Conservation (phyloP, 2,888 invertebrate genomes). For the Euzophera pinguis region DNA sequence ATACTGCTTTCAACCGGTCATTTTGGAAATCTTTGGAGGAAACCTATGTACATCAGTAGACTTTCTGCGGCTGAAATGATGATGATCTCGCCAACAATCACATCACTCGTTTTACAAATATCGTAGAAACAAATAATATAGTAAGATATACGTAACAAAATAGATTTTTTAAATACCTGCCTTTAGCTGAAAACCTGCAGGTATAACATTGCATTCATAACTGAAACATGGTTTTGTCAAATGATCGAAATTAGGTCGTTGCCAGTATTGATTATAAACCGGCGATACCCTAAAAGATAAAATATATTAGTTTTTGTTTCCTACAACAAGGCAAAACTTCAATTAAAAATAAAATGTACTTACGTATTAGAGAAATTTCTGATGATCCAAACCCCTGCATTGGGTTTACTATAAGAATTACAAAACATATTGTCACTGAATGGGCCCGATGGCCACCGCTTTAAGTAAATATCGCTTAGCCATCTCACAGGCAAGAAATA, state of each 20-base stretch:
- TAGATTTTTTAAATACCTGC: constrained; percentile 16
- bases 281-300: constrained; percentile 16
- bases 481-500: constrained; percentile 46
- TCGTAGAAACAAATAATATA: no score
- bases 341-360: constrained; percentile 27
- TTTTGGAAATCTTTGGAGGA: no score
- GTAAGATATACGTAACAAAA: no score
- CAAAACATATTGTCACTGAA: constrained; percentile 22
- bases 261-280: constrained; percentile 8
- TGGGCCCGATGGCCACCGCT: constrained; percentile 29
- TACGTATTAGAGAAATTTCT: constrained; percentile 52
- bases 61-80: no score
- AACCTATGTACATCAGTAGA: no score
- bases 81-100: no score
- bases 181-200: constrained; percentile 21
- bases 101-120: no score
- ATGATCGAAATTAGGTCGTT: constrained; percentile 15
- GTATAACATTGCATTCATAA: constrained; percentile 15
- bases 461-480: constrained; percentile 14
- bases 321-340: background rate
- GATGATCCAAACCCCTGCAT: constrained; percentile 49
- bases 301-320: background rate
- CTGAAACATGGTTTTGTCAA: constrained; percentile 12
- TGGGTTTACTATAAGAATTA: constrained; percentile 24
- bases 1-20: no score